Evolutionary conservation across 2,113 vertebrate species (phyloP), one percentile per base, ranked within the genome.

Genomic region (Shinisaurus crocodilurus): DNA sequence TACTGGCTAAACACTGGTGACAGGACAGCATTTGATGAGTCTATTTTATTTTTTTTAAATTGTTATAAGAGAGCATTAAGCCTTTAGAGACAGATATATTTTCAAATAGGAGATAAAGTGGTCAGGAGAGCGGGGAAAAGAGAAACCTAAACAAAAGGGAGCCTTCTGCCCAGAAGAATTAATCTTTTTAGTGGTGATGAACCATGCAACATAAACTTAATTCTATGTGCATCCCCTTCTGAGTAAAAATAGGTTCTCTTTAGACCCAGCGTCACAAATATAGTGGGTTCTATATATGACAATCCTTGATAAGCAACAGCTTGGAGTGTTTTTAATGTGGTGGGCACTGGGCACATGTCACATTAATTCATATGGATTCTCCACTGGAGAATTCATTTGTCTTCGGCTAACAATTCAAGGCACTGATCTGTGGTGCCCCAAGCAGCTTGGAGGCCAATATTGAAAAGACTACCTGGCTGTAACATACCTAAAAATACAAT

Each of bases 1-100:
- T 95, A 79, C 90, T 63, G 95, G 93, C 65, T 90, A 87, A 57
- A 92, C 27, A 65, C 8, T 83, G 20, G 8, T 54, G 20, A 63
- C 16, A 63, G 60, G 5, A 3, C 57, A 12, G 37, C 16, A 79
- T 32, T 45, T 40, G 27, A 50, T 5, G 69, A 13, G 60, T 60
- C 57, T 60, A 60, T 60, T 48, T 48, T 48, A n/a, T n/a, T n/a
- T n/a, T n/a, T n/a, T n/a, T 60, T 60, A 60, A 60, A 82, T 2
- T 13, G 18, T 45, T 29, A 2, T 40, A 16, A 15, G 2, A 1
- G 67, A 10, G 0, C 2, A 0, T 60, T 48, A 29, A 3, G 77
- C 72, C 25, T 13, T 40, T 63, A 20, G 43, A 65, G n/a, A 43
- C 4, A 60, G 34, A 12, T 16, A n/a, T n/a, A 1, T 37, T 10